Conservation (phyloP, 2,888 invertebrate genomes). For the Cotesia congregata region DNA sequence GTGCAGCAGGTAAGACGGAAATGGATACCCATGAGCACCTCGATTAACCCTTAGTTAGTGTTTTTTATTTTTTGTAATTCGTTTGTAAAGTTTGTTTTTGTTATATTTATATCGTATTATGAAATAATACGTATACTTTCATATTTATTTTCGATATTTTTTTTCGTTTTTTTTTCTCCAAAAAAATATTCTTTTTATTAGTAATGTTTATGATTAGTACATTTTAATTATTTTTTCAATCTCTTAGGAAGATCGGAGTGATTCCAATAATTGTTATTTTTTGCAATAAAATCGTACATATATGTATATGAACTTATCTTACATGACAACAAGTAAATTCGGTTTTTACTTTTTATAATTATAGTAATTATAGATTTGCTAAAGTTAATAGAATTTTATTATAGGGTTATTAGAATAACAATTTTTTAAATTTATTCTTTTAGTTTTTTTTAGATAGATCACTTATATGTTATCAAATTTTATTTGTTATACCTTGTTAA, state of each 20-base stretch:
- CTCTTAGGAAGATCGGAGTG: background rate
- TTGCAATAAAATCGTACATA: background rate
- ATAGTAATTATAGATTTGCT: too few species aligned
- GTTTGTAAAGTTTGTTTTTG: background rate
- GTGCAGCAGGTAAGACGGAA: conserved; percentile 75
- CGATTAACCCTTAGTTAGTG: conserved; percentile 65
- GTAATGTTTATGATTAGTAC: background rate
- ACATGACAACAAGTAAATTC: background rate
- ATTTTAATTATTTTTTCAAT: background rate
- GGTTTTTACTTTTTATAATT: too few species aligned
- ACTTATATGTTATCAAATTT: background rate
- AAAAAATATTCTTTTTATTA: background rate
- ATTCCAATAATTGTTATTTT: background rate
- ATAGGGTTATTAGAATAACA: too few species aligned
- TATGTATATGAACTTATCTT: background rate
- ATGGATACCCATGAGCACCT: conserved; percentile 71
- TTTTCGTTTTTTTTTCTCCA: background rate
- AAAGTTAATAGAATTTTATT: too few species aligned
- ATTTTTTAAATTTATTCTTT: background rate
- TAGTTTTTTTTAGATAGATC: background rate
- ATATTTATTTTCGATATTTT: background rate
- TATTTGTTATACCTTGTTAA: background rate
- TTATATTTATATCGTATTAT: background rate
- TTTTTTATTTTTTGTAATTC: conserved; percentile 12
- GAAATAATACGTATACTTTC: background rate